Conservation (phyloP, 2,797 vertebrate genomes). For the Chaetodon trifasciatus region DNA sequence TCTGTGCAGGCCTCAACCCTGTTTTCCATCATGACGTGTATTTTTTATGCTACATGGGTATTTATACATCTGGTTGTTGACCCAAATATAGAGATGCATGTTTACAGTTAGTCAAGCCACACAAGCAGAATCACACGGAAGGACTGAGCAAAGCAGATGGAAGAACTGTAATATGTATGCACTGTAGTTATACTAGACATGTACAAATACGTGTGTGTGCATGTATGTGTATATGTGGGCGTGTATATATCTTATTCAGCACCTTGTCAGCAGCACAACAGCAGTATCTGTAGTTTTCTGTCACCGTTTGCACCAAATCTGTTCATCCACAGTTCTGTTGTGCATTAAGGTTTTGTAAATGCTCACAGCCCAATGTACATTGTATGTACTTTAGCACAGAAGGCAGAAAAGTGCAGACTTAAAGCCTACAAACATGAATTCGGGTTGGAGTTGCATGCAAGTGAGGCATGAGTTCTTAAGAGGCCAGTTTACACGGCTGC, state of each 20-base stretch:
- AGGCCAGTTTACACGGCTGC: slow-evolving; percentile 17
- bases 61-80: not conserved
- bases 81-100: not conserved
- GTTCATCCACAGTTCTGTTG: not conserved
- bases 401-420: slow-evolving; percentile 18
- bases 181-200: no score
- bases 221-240: no score
- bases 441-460: slow-evolving; percentile 17
- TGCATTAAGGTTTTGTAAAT: not conserved
- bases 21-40: slow-evolving; percentile 9
- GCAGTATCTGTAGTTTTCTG: not conserved
- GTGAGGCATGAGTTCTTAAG: slow-evolving; percentile 18
- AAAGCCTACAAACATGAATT: slow-evolving; percentile 21
- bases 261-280: not conserved
- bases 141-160: not conserved
- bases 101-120: slow-evolving; percentile 7
- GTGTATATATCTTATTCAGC: not conserved
- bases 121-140: not conserved
- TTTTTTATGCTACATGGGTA: not conserved
- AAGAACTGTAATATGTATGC: not conserved
- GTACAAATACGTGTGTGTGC: no score
- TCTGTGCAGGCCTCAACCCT: slow-evolving; percentile 8
- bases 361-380: not conserved
- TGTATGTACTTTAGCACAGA: not conserved
- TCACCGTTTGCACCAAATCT: not conserved